Base-by-base conservation (phyloP, 1,140 invertebrate species). In the Vanessa tameamea region DNA sequence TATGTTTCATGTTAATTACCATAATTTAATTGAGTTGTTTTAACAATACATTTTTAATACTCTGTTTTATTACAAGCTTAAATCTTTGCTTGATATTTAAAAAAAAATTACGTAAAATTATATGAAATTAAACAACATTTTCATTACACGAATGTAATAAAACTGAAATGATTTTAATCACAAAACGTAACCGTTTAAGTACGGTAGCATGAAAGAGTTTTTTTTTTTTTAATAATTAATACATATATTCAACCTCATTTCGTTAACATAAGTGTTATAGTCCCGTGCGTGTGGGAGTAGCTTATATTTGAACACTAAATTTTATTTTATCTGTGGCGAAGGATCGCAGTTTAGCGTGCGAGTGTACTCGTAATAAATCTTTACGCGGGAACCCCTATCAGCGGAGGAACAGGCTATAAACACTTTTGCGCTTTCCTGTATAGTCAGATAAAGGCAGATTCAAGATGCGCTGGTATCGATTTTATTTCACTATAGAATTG, bases 371-470 rank as follows among this genome's bases (percentile, higher is more conserved):
- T 70, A 71, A 84, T 84, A 84, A 84, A 84, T 84, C 79, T 77
- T 77, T 64, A 50, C 73, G 50, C 68, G 63, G 74, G 47, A 79
- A 79, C 72, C 74, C 76, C 79, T 87, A 87, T 85, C 83, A 79
- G 74, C 80, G 64, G 64, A 78, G 77, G 76, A 69, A 78, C 75
- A 76, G 84, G 31, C 57, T 37, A 61, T 61, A 84, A 86, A 84
- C 84, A 86, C 81, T 86, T 86, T 82, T 79, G 72, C 77, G 64
- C 71, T 71, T 86, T 84, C 81, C 84, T 83, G 82, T 80, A 77
- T 76, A 63, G 51, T 16, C 51, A 66, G 37, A 72, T 72, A 65
- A 69, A 65, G 37, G 47, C 15, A 63, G 61, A 47, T 67, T 61
- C 47, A 69, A 64, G 64, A 75, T 59, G 47, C 43, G 47, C 47